Conservation (phyloP, 2,888 invertebrate species). For the Cataglyphis rosenhaueri region DNA sequence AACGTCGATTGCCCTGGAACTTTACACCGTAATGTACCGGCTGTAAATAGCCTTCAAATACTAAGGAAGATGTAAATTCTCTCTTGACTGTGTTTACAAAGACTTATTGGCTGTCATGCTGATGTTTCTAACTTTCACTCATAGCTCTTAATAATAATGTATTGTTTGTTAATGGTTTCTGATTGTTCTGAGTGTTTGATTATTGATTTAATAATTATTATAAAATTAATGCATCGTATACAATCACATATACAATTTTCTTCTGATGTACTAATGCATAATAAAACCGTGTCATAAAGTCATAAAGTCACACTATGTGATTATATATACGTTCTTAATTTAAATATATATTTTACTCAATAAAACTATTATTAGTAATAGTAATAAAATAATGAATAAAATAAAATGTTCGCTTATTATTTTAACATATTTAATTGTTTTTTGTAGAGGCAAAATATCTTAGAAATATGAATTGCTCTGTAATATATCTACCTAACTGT, state of each 20-base stretch:
- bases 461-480: not conserved
- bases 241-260: not conserved
- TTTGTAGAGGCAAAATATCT: not conserved
- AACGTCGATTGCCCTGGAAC: conserved; percentile 50
- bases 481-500: not conserved
- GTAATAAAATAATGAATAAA: not conserved
- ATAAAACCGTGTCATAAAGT: not conserved
- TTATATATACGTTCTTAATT: not conserved
- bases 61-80: conserved; percentile 48
- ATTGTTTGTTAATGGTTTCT: not conserved
- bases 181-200: not conserved
- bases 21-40: conserved; percentile 54
- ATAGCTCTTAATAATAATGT: not conserved
- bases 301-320: not conserved
- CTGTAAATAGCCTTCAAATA: conserved; percentile 49
- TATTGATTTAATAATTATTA: not conserved
- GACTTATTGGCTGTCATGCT: conserved; percentile 37
- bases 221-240: not conserved
- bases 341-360: not conserved
- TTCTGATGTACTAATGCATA: not conserved
- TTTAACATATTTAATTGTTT: not conserved
- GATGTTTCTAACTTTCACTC: conserved; percentile 36
- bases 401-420: not conserved
- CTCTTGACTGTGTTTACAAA: conserved; percentile 18
- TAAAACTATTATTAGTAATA: not conserved